Evolutionary conservation across 2,113 vertebrate species (phyloP).

Genomic region (Scomber colias): DNA sequence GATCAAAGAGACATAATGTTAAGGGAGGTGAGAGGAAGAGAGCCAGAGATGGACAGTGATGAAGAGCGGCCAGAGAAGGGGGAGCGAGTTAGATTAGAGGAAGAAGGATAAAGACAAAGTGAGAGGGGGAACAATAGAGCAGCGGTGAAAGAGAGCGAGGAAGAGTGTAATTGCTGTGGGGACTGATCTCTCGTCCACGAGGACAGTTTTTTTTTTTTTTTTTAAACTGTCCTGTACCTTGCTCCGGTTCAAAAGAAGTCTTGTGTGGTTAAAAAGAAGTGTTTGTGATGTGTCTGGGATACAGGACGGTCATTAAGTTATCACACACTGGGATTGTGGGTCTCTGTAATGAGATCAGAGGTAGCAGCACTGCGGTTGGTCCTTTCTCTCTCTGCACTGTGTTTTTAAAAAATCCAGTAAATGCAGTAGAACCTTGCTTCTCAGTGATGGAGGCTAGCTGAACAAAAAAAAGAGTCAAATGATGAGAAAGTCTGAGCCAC

Average conservation of each 20-base stretch:
- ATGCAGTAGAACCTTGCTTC: not conserved
- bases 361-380: slow-evolving; percentile 39
- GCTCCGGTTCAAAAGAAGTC: slow-evolving; percentile 21
- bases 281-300: slow-evolving; percentile 44
- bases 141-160: not conserved
- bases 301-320: slow-evolving; percentile 56
- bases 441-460: not conserved
- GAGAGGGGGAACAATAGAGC: slow-evolving; percentile 6
- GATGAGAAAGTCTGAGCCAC: not conserved
- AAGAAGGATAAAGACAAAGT: slow-evolving; percentile 35
- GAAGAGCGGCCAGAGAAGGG: not conserved
- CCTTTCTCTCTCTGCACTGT: slow-evolving; percentile 15
- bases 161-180: slow-evolving; percentile 45
- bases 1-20: slow-evolving; percentile 2
- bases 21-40: not conserved
- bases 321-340: slow-evolving; percentile 54
- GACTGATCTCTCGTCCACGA: slow-evolving; percentile 32
- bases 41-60: not conserved
- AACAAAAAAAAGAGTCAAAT: not conserved
- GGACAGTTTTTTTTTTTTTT: slow-evolving; percentile 14
- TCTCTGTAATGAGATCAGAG: slow-evolving; percentile 59
- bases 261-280: slow-evolving; percentile 53
- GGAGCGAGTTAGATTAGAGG: not conserved
- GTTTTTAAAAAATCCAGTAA: slow-evolving; percentile 33
- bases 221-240: not conserved